These are phyloP conservation scores for pig (Sus scrofa) DNA, from an alignment of 2,113 vertebrate species.

Conservation along the genomic window T2T-Sscrofa CM000813.6:27715501-27716000, in stretches of 20 bases:
- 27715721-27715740: neutral
- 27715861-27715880: constrained; percentile 27
- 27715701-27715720: neutral
- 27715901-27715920: constrained; percentile 38
- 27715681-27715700: neutral
- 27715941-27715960: neutral
- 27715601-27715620: too few species aligned
- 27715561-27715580: too few species aligned
- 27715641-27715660: neutral
- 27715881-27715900: constrained; percentile 5
- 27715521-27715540: too few species aligned
- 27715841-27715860: neutral
- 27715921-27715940: constrained; percentile 15
- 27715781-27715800: neutral
- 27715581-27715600: too few species aligned
- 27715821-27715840: constrained; percentile 18
- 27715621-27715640: neutral
- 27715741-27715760: neutral
- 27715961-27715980: constrained; percentile 28
- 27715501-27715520: too few species aligned
- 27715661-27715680: neutral
- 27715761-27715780: constrained; percentile 30
- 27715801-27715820: neutral
- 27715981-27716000: constrained; percentile 21
- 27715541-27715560: too few species aligned